Base-by-base conservation (phyloP, 1,140 invertebrate species). In the Elymnias hypermnestra region DNA sequence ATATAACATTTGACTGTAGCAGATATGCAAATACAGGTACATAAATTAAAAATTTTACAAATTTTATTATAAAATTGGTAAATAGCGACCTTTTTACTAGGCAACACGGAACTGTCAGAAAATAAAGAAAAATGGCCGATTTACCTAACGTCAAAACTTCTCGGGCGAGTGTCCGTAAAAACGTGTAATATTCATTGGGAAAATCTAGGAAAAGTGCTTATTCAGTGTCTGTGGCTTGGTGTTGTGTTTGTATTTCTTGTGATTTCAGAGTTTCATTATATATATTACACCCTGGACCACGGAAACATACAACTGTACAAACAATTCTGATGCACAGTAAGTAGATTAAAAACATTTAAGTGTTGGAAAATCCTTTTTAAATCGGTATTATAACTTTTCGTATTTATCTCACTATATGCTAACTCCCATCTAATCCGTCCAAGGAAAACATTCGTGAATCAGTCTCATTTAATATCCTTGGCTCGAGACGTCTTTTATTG, bases 121-220 rank as follows among this genome's bases (percentile, higher is more conserved):
- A 15, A 13, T 33, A 15, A 69, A 74, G 63, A 79, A 83, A 83
- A 74, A 83, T 83, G 78, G 77, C 75, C 58, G 77, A 72, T 63
- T 62, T 57, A 61, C 56, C 52, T 71, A 75, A 79, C 66, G 77
- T 83, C 77, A 83, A 79, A 83, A 71, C 64, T 73, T 57, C 14
- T 57, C 52, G 58, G 69, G 57, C 54, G 58, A 76, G 53, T 72
- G 54, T 63, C 64, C 63, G 52, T 52, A 23, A 69, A 71, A 72
- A 79, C 66, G 67, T 71, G 64, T 66, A 60, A 71, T 68, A 58
- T 65, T 53, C 31, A 45, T 42, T 29, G 39, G 63, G 72, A 66
- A 63, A 36, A 29, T 53, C n/a, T 7, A 39, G 0, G 40, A 57
- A 53, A 49, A 62, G 43, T 68, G 58, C 41, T 45, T 37, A 22